These are phyloP conservation scores for Malthinus flaveolus DNA, from an alignment of 2,888 invertebrate genomes.

Conservation along the genomic window DNA sequence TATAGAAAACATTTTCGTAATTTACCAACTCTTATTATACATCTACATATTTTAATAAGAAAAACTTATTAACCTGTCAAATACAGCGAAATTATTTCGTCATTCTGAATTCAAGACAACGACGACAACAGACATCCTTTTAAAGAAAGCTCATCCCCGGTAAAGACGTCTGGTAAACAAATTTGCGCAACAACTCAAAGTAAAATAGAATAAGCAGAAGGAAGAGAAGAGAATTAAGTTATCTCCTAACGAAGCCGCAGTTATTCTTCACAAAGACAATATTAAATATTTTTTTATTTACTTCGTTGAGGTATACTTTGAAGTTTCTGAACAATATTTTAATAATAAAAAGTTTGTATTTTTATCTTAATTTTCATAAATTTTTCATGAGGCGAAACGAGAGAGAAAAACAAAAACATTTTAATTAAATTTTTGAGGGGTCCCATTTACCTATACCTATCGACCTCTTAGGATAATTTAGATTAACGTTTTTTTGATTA, in stretches of 20 bases:
- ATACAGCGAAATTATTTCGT: conserved; percentile 16
- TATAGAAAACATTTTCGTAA: not conserved
- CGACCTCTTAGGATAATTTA: too few species aligned
- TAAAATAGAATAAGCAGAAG: conserved; percentile 34
- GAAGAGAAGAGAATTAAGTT: conserved; percentile 46
- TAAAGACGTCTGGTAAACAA: conserved; percentile 26
- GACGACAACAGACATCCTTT: conserved; percentile 14
- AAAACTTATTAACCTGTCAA: conserved; percentile 27
- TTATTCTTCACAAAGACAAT: conserved; percentile 50
- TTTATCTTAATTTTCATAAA: conserved; percentile 29
- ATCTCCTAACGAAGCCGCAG: conserved; percentile 50
- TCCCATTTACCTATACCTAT: conserved; percentile 15
- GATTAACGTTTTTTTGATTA: conserved; percentile 20
- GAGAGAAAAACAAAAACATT: not conserved
- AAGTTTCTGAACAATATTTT: conserved; percentile 44
- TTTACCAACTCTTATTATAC: not conserved
- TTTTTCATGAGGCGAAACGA: not conserved
- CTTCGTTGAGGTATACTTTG: conserved; percentile 45
- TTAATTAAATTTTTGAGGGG: conserved; percentile 13
- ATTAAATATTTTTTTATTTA: conserved; percentile 51
- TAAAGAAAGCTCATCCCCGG: conserved; percentile 13
- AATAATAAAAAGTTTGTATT: conserved; percentile 47
- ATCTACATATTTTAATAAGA: conserved; percentile 20
- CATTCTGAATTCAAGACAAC: conserved; percentile 11
- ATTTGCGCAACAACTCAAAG: conserved; percentile 31